These are phyloP conservation scores for Boulengerochromis microlepis DNA, from an alignment of 2,113 vertebrate species.

Conservation along the genomic window DNA sequence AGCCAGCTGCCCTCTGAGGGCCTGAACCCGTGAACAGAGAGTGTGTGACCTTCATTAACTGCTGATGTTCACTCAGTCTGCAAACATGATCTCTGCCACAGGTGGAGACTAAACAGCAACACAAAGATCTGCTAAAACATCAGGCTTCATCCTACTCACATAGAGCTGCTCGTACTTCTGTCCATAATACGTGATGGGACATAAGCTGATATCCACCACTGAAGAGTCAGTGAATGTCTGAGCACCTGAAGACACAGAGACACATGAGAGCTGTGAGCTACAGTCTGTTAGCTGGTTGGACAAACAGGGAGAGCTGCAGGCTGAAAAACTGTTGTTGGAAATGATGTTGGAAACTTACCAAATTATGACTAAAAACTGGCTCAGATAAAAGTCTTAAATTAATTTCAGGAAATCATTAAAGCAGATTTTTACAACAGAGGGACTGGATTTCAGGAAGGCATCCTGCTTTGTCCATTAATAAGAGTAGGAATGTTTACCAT, in stretches of 20 bases:
- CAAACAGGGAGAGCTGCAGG: fast-evolving
- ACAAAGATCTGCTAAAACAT: neutral
- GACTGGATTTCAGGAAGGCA: too few species aligned
- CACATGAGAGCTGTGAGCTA: neutral
- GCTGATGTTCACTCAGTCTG: neutral
- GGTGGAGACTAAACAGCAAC: fast-evolving
- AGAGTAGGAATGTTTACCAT: too few species aligned
- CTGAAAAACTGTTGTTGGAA: too few species aligned
- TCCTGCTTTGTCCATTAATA: too few species aligned
- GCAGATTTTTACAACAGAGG: too few species aligned
- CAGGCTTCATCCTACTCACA: neutral
- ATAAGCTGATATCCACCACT: fast-evolving
- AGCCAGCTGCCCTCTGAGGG: neutral
- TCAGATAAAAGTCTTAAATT: too few species aligned
- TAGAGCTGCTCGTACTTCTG: neutral
- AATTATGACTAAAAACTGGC: too few species aligned
- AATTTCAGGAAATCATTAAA: too few species aligned
- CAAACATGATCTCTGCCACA: neutral
- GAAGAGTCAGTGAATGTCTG: neutral
- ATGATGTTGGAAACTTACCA: too few species aligned
- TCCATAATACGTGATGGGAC: neutral
- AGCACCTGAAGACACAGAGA: neutral
- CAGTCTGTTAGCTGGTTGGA: neutral
- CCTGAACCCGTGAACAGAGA: neutral
- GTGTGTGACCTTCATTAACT: neutral